phyloP scores from a whole-genome alignment of 2,113 vertebrate genomes.

The Miniopterus natalensis region DNA sequence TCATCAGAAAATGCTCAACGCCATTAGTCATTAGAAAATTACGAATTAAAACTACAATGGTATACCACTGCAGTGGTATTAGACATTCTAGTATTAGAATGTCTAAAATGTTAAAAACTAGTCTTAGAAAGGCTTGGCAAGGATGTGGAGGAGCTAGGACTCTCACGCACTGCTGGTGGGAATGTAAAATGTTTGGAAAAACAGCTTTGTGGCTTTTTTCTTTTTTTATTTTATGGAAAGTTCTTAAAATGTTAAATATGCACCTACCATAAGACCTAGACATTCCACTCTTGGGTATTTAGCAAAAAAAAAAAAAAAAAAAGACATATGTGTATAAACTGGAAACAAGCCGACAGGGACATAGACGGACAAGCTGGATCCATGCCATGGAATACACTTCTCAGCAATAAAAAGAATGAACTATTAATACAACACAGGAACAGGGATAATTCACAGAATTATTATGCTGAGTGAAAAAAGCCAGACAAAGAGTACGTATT shows the following conservation, averaged over 20 bases:
- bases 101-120: neutral
- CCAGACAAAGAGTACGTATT: neutral
- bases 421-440: neutral
- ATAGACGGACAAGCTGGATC: neutral
- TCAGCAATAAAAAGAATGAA: neutral
- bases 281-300: neutral
- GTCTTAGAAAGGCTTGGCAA: neutral
- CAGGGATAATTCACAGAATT: neutral
- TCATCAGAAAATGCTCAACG: neutral
- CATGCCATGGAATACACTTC: neutral
- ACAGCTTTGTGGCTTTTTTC: neutral
- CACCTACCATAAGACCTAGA: neutral
- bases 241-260: slow-evolving; percentile 28
- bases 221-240: neutral
- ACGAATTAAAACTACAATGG: neutral
- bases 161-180: neutral
- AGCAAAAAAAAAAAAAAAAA: neutral
- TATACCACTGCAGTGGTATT: no score
- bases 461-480: neutral
- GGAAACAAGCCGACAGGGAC: neutral
- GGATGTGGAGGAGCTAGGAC: neutral
- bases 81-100: neutral
- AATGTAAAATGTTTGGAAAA: slow-evolving; percentile 32
- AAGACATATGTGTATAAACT: neutral
- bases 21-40: neutral